Percentiles rank a stretch among this genome's conserved stretches.
Evolutionary conservation across 2,113 vertebrate species (phyloP).

Genomic region (Misgurnus anguillicaudatus): DNA sequence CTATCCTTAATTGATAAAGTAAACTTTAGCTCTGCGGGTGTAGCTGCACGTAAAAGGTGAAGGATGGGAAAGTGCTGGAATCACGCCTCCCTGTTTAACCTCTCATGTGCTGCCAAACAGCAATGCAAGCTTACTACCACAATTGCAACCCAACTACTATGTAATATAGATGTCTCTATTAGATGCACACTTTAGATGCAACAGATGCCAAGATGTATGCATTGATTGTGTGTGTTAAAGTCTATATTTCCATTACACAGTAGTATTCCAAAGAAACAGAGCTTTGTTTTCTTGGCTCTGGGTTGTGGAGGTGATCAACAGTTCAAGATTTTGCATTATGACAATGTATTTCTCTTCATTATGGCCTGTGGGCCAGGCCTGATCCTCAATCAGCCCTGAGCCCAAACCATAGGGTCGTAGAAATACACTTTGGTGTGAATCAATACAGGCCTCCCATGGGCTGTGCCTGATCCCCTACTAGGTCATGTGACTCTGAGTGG

Average conservation of each 20-base stretch:
- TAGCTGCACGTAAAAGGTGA: not conserved
- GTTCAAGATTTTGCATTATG: slow-evolving; percentile 37
- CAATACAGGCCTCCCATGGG: slow-evolving; percentile 53
- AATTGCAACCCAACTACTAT: not conserved
- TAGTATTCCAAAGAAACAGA: slow-evolving; percentile 6
- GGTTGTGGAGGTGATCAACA: slow-evolving; percentile 13
- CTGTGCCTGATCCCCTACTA: slow-evolving; percentile 28
- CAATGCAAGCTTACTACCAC: too few species aligned
- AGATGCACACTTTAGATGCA: not conserved
- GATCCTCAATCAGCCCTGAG: slow-evolving; percentile 34
- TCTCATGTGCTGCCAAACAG: not conserved
- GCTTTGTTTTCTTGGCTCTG: slow-evolving; percentile 12
- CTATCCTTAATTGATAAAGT: too few species aligned
- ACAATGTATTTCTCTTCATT: slow-evolving; percentile 16
- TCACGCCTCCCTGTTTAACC: slow-evolving; percentile 4
- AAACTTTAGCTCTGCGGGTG: not conserved
- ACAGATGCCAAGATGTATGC: not conserved
- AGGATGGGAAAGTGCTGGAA: too few species aligned
- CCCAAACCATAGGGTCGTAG: slow-evolving; percentile 29
- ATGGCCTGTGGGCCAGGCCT: slow-evolving; percentile 29
- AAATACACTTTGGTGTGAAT: slow-evolving; percentile 43
- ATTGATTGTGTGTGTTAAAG: slow-evolving; percentile 13
- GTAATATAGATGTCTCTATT: not conserved
- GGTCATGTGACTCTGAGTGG: slow-evolving; percentile 44
- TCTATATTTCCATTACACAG: slow-evolving; percentile 12